These are phyloP conservation scores for Scaptomyza parva DNA, from an alignment of 2,888 invertebrate genomes.

Conservation along the genomic window DNA sequence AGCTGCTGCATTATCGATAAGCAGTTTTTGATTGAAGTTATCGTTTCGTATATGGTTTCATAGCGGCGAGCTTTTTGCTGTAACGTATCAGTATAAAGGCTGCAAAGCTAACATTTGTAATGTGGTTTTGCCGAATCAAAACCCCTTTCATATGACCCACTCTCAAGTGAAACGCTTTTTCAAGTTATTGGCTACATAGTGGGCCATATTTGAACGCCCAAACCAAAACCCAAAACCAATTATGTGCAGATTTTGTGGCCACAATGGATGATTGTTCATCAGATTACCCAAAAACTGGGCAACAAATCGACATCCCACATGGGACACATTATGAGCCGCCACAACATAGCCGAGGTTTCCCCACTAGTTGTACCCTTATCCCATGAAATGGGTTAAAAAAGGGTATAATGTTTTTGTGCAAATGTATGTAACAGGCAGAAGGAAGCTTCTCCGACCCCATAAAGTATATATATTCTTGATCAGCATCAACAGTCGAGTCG, in stretches of 20 bases:
- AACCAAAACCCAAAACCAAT: constrained; percentile 7
- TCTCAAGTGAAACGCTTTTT: background rate
- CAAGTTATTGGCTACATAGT: background rate
- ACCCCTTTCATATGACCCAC: constrained; percentile 86
- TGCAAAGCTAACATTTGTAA: no score
- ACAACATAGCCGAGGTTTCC: constrained; percentile 87
- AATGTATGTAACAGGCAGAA: no score
- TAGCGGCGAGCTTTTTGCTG: constrained; percentile 5
- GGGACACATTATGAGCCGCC: constrained; percentile 86
- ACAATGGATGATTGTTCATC: background rate
- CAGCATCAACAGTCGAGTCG: no score
- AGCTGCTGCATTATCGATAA: constrained; percentile 16
- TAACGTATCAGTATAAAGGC: no score
- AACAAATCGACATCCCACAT: constrained; percentile 87
- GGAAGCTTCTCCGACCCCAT: no score
- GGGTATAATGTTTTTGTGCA: no score
- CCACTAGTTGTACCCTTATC: no score
- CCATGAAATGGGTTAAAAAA: no score
- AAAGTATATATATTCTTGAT: no score
- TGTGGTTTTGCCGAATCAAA: constrained; percentile 88
- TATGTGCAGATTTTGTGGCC: background rate
- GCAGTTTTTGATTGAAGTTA: background rate
- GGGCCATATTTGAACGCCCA: constrained; percentile 7
- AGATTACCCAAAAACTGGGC: constrained; percentile 85
- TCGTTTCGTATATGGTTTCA: background rate